Base-by-base conservation (phyloP, 2,888 invertebrate genomes). In the Autographa pulchrina region DNA sequence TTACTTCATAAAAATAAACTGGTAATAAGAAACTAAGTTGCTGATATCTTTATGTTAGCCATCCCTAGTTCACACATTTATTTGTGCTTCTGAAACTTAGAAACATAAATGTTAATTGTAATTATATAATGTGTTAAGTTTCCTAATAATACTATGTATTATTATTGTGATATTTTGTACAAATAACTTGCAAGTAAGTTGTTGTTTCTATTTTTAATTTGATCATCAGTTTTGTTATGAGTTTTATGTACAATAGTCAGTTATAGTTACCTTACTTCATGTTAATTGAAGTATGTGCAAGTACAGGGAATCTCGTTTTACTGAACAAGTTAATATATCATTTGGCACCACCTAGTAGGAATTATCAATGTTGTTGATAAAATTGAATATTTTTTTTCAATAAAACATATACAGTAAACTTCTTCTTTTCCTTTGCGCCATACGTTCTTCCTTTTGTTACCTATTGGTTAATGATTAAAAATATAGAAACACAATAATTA, bases 161-260 rank as follows among this genome's bases (percentile, higher is more conserved):
- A 87, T 83, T 89, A 92, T 92, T 94, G 94, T 95, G 94, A 94
- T 95, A 94, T 93, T 92, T 91, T 93, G 95, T 95, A 95, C 94
- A 95, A 95, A 94, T 91, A 90, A 89, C 88, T 91, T 90, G 89
- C 86, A 82, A 89, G 85, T 93, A 93, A 91, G 92, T 89, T 88
- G 87, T 85, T 43, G 89, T 91, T 91, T 87, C 79, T 86, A 80
- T 84, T 81, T 48, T 48, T 48, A 48, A 78, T 78, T 84, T 84
- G 72, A 76, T 73, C 69, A 75, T 70, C 68, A 66, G 64, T 77
- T 78, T 81, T 75, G 72, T 83, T 82, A 78, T 69, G 67, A 75
- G 68, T 70, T 59, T 80, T 72, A 54, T 77, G 72, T 78, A 75
- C 69, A 77, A 72, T 77, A 83, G 78, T 80, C 68, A 73, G 65